These are phyloP conservation scores for Microctenopoma stevenorrisi DNA, from an alignment of 2,797 vertebrate genomes.

Conservation along the genomic window DNA sequence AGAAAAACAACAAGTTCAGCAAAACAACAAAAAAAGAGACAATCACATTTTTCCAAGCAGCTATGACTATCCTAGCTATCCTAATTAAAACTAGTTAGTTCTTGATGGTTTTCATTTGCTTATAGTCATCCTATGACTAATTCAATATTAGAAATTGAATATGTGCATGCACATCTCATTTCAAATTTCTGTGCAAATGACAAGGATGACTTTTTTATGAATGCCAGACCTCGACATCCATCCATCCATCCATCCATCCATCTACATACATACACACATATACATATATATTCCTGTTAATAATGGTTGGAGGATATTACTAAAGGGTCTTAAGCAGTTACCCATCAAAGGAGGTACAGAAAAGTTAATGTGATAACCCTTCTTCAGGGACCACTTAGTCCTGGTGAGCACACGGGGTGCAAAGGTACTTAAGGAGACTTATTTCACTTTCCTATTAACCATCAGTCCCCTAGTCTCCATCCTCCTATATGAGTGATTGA, in stretches of 20 bases:
- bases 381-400: conserved; percentile 61
- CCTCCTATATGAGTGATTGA: conserved; percentile 57
- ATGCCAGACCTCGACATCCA: background rate
- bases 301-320: conserved; percentile 23
- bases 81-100: background rate
- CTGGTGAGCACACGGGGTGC: conserved; percentile 41
- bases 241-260: background rate
- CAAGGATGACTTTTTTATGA: background rate
- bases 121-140: background rate
- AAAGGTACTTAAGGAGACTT: conserved; percentile 61
- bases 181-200: conserved; percentile 4
- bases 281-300: conserved; percentile 6
- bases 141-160: background rate
- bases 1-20: conserved; percentile 25
- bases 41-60: background rate
- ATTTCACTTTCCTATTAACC: conserved; percentile 69
- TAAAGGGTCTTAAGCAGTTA: conserved; percentile 24
- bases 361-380: conserved; percentile 62
- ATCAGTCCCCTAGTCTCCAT: conserved; percentile 49
- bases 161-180: background rate
- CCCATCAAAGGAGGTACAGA: conserved; percentile 21
- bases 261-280: no score
- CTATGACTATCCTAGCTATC: no score
- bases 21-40: conserved; percentile 15
- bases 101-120: background rate